Evolutionary conservation across 2,888 invertebrate genomes (phyloP).

Genomic region (Xestia sexstrigata): DNA sequence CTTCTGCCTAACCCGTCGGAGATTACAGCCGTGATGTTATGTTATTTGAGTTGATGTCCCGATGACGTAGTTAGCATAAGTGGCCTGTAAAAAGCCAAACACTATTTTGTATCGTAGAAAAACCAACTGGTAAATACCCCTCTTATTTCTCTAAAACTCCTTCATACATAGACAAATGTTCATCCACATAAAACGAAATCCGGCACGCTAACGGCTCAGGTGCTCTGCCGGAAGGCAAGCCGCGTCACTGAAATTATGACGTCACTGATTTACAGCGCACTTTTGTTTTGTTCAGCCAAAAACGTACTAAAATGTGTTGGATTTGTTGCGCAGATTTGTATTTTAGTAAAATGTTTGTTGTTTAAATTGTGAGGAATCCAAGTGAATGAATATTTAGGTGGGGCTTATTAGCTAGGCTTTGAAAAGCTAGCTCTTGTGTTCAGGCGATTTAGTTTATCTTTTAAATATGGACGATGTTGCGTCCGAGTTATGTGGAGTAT

Average conservation of each 20-base stretch:
- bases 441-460: neutral
- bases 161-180: constrained; percentile 23
- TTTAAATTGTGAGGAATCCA: constrained; percentile 1
- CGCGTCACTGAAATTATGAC: constrained; percentile 74
- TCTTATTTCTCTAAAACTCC: neutral
- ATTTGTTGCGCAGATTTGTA: constrained; percentile 27
- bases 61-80: neutral
- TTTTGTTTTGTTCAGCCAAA: constrained; percentile 62
- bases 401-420: neutral
- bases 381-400: neutral
- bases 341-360: constrained; percentile 39
- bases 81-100: too few species aligned
- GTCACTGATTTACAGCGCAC: constrained; percentile 74
- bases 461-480: neutral
- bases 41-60: neutral
- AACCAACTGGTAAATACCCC: too few species aligned
- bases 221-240: constrained; percentile 63
- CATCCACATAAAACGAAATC: constrained; percentile 53
- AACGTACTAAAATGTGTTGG: constrained; percentile 48
- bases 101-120: neutral
- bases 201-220: constrained; percentile 61
- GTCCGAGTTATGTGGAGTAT: neutral
- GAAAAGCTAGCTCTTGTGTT: neutral
- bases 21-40: neutral
- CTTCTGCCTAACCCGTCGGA: neutral